Evolutionary conservation across 2,113 vertebrate genomes (phyloP).

Genomic region (Pelecanoides urinatrix): DNA sequence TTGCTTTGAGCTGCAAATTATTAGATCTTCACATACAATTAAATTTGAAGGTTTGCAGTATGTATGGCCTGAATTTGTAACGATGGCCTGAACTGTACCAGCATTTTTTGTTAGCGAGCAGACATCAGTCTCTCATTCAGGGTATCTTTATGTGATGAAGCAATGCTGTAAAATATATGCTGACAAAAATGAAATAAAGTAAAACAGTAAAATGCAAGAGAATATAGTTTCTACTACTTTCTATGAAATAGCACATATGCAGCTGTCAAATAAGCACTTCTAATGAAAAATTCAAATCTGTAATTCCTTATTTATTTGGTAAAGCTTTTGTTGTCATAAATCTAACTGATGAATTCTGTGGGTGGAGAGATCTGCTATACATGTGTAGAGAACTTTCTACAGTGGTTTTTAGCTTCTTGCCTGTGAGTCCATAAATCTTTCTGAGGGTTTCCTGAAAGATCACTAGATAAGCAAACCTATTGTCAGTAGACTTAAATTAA

Average conservation of each 20-base stretch:
- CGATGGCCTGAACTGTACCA: neutral
- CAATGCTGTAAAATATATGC: neutral
- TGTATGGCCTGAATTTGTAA: neutral
- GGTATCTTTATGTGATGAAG: neutral
- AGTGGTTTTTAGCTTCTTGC: neutral
- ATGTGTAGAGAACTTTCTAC: neutral
- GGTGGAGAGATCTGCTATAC: neutral
- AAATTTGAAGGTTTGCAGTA: neutral
- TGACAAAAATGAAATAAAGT: neutral
- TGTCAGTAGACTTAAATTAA: neutral
- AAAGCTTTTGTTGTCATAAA: neutral
- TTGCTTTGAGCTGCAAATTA: neutral
- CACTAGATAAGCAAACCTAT: neutral
- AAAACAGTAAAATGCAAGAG: neutral
- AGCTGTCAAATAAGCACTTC: neutral
- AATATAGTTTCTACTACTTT: neutral
- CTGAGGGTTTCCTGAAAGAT: slow-evolving; percentile 5
- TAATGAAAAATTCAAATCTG: neutral
- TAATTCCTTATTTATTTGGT: neutral
- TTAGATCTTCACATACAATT: neutral
- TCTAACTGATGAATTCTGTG: neutral
- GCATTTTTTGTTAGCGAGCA: neutral
- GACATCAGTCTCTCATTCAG: neutral
- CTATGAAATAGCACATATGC: neutral
- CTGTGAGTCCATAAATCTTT: neutral